phyloP scores from a whole-genome alignment of 2,888 invertebrate species.

The Aphidoletes aphidimyza region DNA sequence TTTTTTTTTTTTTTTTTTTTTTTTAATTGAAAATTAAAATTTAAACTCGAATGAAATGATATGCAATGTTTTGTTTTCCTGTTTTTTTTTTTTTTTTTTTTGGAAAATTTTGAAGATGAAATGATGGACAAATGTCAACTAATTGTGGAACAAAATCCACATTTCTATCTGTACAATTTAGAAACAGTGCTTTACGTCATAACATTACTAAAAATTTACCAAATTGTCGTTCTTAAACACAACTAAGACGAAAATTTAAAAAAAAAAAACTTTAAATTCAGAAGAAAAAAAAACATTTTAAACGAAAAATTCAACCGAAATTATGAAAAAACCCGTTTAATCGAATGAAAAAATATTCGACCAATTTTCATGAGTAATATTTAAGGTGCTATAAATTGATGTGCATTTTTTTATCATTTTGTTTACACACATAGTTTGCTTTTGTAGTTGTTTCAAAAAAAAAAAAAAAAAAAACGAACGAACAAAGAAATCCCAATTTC shows the following conservation, averaged over 20 bases:
- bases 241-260: neutral
- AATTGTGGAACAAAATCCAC: neutral
- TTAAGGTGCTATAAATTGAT: constrained; percentile 55
- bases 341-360: constrained; percentile 26
- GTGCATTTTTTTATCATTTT: constrained; percentile 55
- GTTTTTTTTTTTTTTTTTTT: no score
- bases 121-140: constrained; percentile 7
- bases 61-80: no score
- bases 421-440: constrained; percentile 40
- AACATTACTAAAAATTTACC: neutral
- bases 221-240: neutral
- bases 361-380: neutral
- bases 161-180: no score
- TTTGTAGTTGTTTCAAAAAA: neutral
- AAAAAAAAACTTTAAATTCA: neutral
- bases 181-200: no score
- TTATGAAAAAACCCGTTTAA: neutral
- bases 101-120: neutral
- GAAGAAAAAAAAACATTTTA: neutral
- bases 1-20: neutral
- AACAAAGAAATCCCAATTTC: neutral
- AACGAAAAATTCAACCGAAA: constrained; percentile 7
- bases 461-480: neutral
- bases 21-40: neutral
- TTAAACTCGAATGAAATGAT: neutral